Base-by-base conservation (phyloP, 2,113 vertebrate species). In the Hyaena hyaena region DNA sequence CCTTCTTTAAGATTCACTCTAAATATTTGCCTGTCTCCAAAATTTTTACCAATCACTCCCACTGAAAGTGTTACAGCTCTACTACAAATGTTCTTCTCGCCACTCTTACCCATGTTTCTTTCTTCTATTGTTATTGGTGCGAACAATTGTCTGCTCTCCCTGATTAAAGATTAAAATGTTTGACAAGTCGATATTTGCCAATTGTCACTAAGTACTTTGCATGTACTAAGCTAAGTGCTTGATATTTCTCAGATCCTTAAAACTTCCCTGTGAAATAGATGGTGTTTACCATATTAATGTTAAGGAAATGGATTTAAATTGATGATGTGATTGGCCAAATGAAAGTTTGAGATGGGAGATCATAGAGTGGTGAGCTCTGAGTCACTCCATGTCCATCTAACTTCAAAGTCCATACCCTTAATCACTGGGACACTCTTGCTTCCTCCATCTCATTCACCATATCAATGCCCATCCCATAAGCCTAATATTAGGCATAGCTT, bases 291-390 rank as follows among this genome's bases (percentile, higher is more conserved):
- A 74, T 31, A 81, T 48, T 77, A 61, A 65, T 17, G 2, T 88
- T 79, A 88, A 92, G 61, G 31, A 97, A 69, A 35, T 24, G 16
- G 14, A 55, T 96, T 88, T 79, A 73, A 93, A 15, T 65, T 58
- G 66, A 77, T 35, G 21, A 95, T 15, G 5, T 82, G 0, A 74
- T 31, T 63, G 5, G 19, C 3, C 35, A 90, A 48, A 87, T 45
- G 28, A 93, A 93, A 31, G 53, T 76, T 71, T 24, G 35, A 80
- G 66, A 76, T 3, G 14, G 23, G 24, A 90, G 5, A 16, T 66
- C 63, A 79, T 61, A 85, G 21, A 35, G 4, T 35, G 43, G 35
- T 21, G 7, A 97, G 12, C 15, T 23, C 43, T 80, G 5, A 85
- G 21, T 66, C 63, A 19, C 31, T 35, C n/a, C 26, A 63, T 16